Evolutionary conservation across 2,888 invertebrate genomes (phyloP), one percentile per base, ranked within the genome.

Genomic region (Caenorhabditis imperialis): DNA sequence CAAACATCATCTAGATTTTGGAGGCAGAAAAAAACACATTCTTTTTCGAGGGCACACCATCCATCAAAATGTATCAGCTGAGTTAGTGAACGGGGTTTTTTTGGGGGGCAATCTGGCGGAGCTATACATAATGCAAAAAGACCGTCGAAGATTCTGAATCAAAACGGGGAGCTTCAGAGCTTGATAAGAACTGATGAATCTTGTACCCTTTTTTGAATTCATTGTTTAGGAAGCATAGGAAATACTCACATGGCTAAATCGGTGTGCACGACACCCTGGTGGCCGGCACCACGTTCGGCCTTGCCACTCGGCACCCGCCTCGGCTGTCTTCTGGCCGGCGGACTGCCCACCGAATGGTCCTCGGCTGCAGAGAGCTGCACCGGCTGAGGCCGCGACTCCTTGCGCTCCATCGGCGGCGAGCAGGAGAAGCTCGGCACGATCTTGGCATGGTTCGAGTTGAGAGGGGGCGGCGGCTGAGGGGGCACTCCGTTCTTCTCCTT

Each of bases 241-340:
- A 65, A 47, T 8, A 71, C 71, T 71, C 45, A 71, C 71, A 71
- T 57, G 16, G 71, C 71, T 35, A 71, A 48, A 71, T 71, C 71
- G 8, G 71, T 62, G 14, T 40, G 48, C 8, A 71, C 71, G 25
- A 62, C 57, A 44, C 70, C 70, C 4, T 30, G n/a, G 3, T 7
- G 12, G 12, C 35, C 23, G 10, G 27, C 18, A 2, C 42, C 33
- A 3, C 47, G 18, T 20, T n/a, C n/a, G n/a, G 57, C 51, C 16
- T 69, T 69, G 2, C 70, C 70, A 54, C 70, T 70, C n/a, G 50
- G 38, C n/a, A 71, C 45, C 51, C 54, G 27, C 25, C 47, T 53
- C 30, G 58, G 69, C 16, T 44, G 60, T 38, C 69, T 33, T 47
- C 65, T 47, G 22, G 65, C 54, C 1, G 69, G 60, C 12, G 58